These are phyloP conservation scores for Poeciliopsis presidionis DNA, from an alignment of 2,797 vertebrate species.

Conservation along the genomic window DNA sequence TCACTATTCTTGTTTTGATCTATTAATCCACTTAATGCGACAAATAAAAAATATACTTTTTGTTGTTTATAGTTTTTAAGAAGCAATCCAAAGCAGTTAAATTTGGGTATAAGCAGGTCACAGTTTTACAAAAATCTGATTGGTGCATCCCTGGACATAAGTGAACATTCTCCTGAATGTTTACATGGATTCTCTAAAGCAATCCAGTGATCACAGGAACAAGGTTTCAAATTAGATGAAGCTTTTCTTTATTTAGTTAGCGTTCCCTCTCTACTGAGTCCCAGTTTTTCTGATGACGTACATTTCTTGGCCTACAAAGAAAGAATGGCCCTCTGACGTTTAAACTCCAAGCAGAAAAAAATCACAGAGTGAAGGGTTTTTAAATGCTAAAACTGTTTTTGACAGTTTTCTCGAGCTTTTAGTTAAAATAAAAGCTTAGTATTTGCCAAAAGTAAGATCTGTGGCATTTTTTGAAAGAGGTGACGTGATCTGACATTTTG, in stretches of 20 bases:
- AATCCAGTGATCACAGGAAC: not conserved
- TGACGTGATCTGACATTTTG: conserved; percentile 28
- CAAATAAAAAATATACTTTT: not conserved
- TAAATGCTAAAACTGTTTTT: not conserved
- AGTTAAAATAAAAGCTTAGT: conserved; percentile 1
- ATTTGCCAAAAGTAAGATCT: conserved; percentile 18
- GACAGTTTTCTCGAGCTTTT: not conserved
- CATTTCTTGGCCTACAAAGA: not conserved
- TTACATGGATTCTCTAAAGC: not conserved
- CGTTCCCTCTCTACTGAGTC: not conserved
- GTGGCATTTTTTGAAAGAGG: conserved; percentile 27
- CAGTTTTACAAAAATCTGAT: not conserved
- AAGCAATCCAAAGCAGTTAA: not conserved
- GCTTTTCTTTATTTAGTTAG: not conserved
- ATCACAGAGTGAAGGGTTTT: not conserved
- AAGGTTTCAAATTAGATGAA: not conserved
- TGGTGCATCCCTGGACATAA: not conserved
- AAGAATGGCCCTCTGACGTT: not conserved
- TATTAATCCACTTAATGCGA: not conserved
- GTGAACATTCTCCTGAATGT: not conserved
- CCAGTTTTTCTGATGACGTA: not conserved
- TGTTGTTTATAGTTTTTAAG: not conserved
- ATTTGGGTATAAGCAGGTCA: not conserved
- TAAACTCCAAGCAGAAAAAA: not conserved
- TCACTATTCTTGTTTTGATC: not conserved